A percentile compares a stretch with the other conserved stretches of the same genome.
Evolutionary conservation across 2,797 vertebrate genomes (phyloP).

Genomic region (Kryptolebias ocellatus): DNA sequence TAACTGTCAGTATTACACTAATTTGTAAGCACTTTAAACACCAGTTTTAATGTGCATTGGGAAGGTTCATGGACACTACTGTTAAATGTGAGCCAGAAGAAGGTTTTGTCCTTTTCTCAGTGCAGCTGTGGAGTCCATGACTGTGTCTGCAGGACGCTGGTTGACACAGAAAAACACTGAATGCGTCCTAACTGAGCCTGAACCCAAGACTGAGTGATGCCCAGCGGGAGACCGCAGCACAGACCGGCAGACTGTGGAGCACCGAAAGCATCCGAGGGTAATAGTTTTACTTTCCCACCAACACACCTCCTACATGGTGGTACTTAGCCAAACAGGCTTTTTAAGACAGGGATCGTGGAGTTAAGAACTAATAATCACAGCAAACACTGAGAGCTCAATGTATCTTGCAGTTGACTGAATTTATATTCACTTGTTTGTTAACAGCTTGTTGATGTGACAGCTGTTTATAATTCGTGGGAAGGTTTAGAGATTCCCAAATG

Average conservation of each 20-base stretch:
- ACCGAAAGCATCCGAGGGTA: constrained; percentile 51
- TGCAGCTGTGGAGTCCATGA: constrained; percentile 3
- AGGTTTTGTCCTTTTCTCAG: constrained; percentile 17
- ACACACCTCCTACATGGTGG: constrained; percentile 30
- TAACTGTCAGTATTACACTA: constrained; percentile 58
- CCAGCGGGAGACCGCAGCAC: constrained; percentile 12
- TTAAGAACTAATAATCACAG: not conserved
- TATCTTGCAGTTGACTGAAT: constrained; percentile 11
- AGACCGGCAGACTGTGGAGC: constrained; percentile 24
- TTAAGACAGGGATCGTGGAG: constrained; percentile 32
- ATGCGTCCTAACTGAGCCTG: constrained; percentile 19
- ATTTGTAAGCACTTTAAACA: constrained; percentile 57
- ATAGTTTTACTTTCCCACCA: constrained; percentile 37
- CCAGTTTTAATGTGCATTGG: constrained; percentile 29
- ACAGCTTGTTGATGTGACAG: constrained; percentile 17
- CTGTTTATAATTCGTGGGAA: constrained; percentile 31
- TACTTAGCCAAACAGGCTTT: constrained; percentile 59
- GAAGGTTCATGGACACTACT: constrained; percentile 14
- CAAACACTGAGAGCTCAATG: not conserved
- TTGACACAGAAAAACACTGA: constrained; percentile 32
- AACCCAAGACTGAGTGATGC: constrained; percentile 21
- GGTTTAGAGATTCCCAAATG: constrained; percentile 17
- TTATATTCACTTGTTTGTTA: constrained; percentile 6
- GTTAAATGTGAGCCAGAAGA: constrained; percentile 10
- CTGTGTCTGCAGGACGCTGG: constrained; percentile 38